A percentile compares a stretch with the other conserved stretches of the same genome.
Evolutionary conservation across 2,888 invertebrate species (phyloP).

Genomic region (Heteromurus nitidus): DNA sequence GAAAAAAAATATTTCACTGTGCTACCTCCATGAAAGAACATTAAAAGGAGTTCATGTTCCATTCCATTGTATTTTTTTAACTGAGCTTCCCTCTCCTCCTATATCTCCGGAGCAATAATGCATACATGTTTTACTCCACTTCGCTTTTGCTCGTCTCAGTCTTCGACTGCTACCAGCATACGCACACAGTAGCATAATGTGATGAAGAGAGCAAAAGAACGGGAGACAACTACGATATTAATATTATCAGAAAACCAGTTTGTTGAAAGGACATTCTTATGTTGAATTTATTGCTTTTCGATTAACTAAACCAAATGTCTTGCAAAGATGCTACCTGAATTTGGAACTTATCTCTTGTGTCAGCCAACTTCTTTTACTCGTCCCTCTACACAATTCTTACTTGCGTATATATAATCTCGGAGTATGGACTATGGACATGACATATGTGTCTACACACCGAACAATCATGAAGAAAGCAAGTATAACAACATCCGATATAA

Average conservation of each 20-base stretch:
- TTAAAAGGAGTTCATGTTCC: not conserved
- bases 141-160: not conserved
- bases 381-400: not conserved
- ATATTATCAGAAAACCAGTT: constrained; percentile 73
- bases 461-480: constrained; percentile 5
- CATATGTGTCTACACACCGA: not conserved
- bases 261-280: constrained; percentile 74
- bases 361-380: constrained; percentile 54
- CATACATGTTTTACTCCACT: not conserved
- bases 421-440: not conserved
- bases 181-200: constrained; percentile 47
- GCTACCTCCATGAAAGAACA: not conserved
- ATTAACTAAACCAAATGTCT: constrained; percentile 73
- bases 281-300: constrained; percentile 74
- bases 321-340: constrained; percentile 73
- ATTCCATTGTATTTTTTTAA: not conserved
- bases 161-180: constrained; percentile 58
- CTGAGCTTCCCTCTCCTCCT: not conserved
- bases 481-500: not conserved
- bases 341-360: constrained; percentile 67
- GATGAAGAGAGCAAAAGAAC: constrained; percentile 28
- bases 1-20: not conserved
- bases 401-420: not conserved
- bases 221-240: constrained; percentile 67
- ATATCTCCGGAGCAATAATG: not conserved